A percentile compares a stretch with the other conserved stretches of the same genome.
Conservation (phyloP, 2,888 invertebrate species). For the Cephus sareptanus region DNA sequence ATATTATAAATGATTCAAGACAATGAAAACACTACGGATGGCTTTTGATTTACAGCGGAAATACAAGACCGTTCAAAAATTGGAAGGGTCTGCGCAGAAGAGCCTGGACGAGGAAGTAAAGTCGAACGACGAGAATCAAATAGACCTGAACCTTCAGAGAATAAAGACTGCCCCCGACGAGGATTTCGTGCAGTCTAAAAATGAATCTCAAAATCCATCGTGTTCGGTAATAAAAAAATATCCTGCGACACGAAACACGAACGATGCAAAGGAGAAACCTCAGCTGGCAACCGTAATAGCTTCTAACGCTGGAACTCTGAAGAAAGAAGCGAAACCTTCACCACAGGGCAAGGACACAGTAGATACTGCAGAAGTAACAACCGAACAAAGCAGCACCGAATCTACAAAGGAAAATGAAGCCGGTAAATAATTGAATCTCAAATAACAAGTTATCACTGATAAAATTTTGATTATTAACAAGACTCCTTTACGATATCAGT, state of each 20-base stretch:
- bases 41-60: conserved; percentile 69
- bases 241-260: conserved; percentile 41
- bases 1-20: conserved; percentile 1
- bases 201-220: conserved; percentile 4
- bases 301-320: conserved; percentile 6
- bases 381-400: conserved; percentile 5
- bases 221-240: conserved; percentile 3
- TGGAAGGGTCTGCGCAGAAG: conserved; percentile 66
- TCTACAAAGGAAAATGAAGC: conserved; percentile 25
- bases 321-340: conserved; percentile 21
- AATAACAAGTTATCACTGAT: conserved; percentile 21
- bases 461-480: not conserved
- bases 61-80: conserved; percentile 73
- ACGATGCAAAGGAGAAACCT: conserved; percentile 45
- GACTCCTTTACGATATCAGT: not conserved
- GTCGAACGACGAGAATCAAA: conserved; percentile 66
- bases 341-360: conserved; percentile 26
- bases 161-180: conserved; percentile 24
- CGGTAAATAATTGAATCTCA: conserved; percentile 16
- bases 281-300: conserved; percentile 2
- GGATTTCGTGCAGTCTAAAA: not conserved
- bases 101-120: conserved; percentile 71
- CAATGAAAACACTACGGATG: not conserved
- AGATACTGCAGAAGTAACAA: conserved; percentile 24
- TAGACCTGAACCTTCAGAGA: conserved; percentile 39